These are phyloP conservation scores for Pseudorectes ferrugineus DNA, from an alignment of 2,113 vertebrate genomes.

Conservation along the genomic window DNA sequence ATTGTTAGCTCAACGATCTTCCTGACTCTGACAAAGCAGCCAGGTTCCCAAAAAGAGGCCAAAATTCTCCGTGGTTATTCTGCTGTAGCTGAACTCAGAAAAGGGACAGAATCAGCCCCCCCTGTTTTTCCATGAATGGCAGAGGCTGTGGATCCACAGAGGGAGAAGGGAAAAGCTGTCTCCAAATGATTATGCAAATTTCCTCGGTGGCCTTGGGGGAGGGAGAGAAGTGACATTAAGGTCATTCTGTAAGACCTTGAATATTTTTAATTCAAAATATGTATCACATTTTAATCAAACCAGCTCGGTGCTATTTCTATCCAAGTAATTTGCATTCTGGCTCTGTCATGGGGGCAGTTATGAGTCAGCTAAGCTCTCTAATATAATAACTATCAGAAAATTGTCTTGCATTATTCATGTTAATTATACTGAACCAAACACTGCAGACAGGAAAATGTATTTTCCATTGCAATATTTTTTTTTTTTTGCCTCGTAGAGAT, in stretches of 20 bases:
- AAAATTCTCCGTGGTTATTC: neutral
- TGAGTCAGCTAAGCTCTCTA: conserved; percentile 69
- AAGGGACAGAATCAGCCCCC: neutral
- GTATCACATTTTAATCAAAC: conserved; percentile 72
- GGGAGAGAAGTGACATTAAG: conserved; percentile 14
- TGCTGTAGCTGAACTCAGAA: neutral
- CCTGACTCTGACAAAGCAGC: neutral
- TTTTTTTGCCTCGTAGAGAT: conserved; percentile 56
- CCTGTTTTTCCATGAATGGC: neutral
- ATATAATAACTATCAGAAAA: conserved; percentile 76
- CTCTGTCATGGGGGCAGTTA: conserved; percentile 67
- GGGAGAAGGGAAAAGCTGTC: neutral
- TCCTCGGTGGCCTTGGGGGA: neutral
- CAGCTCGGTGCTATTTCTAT: conserved; percentile 30
- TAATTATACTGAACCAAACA: conserved; percentile 75
- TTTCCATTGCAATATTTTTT: conserved; percentile 50
- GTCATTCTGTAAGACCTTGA: conserved; percentile 62
- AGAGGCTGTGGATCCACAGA: neutral
- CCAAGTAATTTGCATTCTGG: conserved; percentile 67
- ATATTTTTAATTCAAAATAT: conserved; percentile 61
- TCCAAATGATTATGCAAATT: conserved; percentile 46
- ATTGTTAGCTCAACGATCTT: neutral
- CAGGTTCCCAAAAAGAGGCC: neutral
- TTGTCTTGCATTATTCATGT: conserved; percentile 76
- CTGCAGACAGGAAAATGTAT: conserved; percentile 56